Evolutionary conservation across 2,888 invertebrate genomes (phyloP).

Genomic region (Sphaerophoria rueppellii): DNA sequence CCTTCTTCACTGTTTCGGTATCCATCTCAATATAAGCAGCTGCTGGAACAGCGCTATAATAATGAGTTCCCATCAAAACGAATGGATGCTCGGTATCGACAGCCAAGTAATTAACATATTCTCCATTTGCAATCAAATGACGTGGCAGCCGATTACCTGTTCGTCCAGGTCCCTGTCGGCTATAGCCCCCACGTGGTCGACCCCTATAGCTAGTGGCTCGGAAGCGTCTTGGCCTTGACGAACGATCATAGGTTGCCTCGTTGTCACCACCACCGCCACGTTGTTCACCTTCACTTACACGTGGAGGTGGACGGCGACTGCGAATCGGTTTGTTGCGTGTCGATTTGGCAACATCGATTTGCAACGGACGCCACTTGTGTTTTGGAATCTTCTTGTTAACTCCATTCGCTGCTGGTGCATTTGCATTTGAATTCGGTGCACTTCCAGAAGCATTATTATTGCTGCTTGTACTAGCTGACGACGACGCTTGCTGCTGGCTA

Average conservation of each 20-base stretch:
- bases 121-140: constrained; percentile 80
- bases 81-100: constrained; percentile 79
- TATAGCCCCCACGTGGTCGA: constrained; percentile 83
- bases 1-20: constrained; percentile 88
- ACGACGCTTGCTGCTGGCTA: constrained; percentile 23
- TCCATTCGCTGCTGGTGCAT: constrained; percentile 70
- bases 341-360: constrained; percentile 90
- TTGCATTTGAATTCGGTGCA: constrained; percentile 38
- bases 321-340: constrained; percentile 85
- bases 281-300: constrained; percentile 68
- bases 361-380: constrained; percentile 96
- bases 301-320: constrained; percentile 83
- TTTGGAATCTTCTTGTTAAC: constrained; percentile 81
- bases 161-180: constrained; percentile 81
- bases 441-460: constrained; percentile 50
- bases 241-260: constrained; percentile 74
- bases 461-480: constrained; percentile 77
- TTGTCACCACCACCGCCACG: constrained; percentile 45
- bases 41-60: constrained; percentile 81
- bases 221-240: constrained; percentile 80
- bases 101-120: constrained; percentile 78
- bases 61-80: constrained; percentile 82
- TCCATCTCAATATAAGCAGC: constrained; percentile 81
- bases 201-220: constrained; percentile 80
- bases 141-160: constrained; percentile 81